phyloP scores from a whole-genome alignment of 2,113 vertebrate species.

The Ceuthmochares aereus region DNA sequence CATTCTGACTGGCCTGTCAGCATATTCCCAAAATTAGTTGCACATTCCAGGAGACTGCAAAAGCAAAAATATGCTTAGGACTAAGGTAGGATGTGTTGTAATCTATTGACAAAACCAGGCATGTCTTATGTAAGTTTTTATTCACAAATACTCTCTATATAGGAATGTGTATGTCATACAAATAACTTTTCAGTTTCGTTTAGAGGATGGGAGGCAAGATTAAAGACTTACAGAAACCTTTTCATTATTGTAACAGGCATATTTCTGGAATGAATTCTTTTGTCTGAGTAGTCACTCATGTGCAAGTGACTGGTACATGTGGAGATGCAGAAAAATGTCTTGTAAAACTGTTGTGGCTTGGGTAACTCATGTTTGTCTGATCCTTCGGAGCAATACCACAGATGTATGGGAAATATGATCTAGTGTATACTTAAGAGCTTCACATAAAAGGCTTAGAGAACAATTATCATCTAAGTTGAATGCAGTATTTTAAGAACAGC shows the following conservation, averaged over 20 bases:
- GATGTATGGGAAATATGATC: neutral
- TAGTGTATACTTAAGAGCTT: neutral
- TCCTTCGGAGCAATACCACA: neutral
- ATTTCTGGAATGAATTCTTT: neutral
- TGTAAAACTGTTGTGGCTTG: neutral
- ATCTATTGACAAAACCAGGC: neutral
- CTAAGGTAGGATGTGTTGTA: neutral
- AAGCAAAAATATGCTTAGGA: neutral
- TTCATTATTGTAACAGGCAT: neutral
- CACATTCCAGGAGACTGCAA: neutral
- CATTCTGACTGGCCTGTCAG: neutral
- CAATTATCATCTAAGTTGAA: constrained; percentile 50
- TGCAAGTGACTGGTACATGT: neutral
- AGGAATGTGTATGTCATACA: neutral
- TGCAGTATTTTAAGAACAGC: constrained; percentile 44
- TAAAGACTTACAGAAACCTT: neutral
- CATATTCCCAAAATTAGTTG: neutral
- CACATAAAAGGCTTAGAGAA: constrained; percentile 38
- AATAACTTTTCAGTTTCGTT: neutral
- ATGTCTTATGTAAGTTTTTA: neutral
- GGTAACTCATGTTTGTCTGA: neutral
- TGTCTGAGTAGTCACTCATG: neutral
- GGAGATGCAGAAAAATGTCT: neutral
- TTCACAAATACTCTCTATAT: neutral
- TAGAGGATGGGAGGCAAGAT: neutral